phyloP scores from a whole-genome alignment of 2,113 vertebrate species.

The Hippocampus comes region DNA sequence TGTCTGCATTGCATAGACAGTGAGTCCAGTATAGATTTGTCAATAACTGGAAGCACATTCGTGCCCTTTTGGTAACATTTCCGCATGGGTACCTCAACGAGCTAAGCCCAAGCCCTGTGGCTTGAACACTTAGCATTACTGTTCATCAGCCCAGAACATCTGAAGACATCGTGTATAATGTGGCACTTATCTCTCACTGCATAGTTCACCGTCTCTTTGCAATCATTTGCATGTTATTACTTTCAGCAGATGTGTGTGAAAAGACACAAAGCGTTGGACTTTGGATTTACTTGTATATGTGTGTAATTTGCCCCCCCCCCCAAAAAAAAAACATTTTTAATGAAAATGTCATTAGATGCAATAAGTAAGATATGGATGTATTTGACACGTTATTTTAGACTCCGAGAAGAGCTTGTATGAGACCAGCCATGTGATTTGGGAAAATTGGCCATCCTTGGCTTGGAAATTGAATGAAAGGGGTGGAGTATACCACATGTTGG shows the following conservation, averaged over 20 bases:
- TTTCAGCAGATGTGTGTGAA: neutral
- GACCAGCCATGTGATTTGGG: too few relatives aligned
- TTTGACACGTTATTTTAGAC: too few relatives aligned
- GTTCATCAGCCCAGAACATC: neutral
- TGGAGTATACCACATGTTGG: neutral
- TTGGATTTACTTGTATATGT: neutral
- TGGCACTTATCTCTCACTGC: neutral
- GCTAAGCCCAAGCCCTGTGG: neutral
- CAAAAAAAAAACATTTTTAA: neutral
- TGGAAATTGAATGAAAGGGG: too few relatives aligned
- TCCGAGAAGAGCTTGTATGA: too few relatives aligned
- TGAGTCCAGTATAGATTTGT: neutral
- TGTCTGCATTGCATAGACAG: constrained; percentile 1
- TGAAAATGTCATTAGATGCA: too few relatives aligned
- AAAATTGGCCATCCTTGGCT: neutral
- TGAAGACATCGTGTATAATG: neutral
- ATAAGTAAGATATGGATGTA: too few relatives aligned
- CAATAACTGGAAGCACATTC: constrained; percentile 1
- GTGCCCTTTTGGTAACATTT: neutral
- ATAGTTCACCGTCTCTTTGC: neutral
- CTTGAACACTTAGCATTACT: neutral
- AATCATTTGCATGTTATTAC: neutral
- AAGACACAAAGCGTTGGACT: neutral
- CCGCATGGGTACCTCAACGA: neutral
- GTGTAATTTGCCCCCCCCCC: neutral